Conservation (phyloP, 2,888 invertebrate genomes). For the Drosophila diplacantha region DNA sequence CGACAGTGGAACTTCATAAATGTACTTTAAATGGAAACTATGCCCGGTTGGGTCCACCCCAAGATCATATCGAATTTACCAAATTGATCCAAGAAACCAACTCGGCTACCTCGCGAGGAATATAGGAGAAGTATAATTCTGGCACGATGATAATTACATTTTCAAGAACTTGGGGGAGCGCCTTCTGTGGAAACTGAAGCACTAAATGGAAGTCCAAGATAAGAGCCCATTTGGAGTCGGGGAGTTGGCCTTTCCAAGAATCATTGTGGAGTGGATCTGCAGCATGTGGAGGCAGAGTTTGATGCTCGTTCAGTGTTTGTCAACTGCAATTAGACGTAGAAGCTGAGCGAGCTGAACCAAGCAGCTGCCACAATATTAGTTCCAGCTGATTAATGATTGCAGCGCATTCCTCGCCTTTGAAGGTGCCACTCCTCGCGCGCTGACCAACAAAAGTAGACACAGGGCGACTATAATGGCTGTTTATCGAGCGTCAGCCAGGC, state of each 20-base stretch:
- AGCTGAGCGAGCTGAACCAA: slow-evolving; percentile 2
- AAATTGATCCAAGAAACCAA: slow-evolving; percentile 55
- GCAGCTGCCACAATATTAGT: slow-evolving; percentile 53
- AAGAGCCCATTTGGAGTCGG: slow-evolving; percentile 34
- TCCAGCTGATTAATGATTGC: slow-evolving; percentile 65
- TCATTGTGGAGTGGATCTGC: slow-evolving; percentile 43
- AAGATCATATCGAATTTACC: slow-evolving; percentile 27
- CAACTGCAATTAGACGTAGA: slow-evolving; percentile 41
- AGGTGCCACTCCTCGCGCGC: slow-evolving; percentile 51
- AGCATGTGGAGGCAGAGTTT: slow-evolving; percentile 36
- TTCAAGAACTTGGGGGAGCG: slow-evolving; percentile 43
- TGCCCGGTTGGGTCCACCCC: slow-evolving; percentile 10
- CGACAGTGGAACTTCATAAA: slow-evolving; percentile 1
- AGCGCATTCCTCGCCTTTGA: slow-evolving; percentile 31
- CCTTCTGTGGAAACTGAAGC: slow-evolving; percentile 52
- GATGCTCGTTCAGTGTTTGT: slow-evolving; percentile 34
- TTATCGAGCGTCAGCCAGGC: slow-evolving; percentile 59
- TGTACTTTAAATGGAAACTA: slow-evolving; percentile 3
- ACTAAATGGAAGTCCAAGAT: slow-evolving; percentile 60
- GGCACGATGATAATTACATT: slow-evolving; percentile 63
- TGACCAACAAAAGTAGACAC: slow-evolving; percentile 36
- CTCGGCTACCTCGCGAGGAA: slow-evolving; percentile 8
- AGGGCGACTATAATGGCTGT: slow-evolving; percentile 48
- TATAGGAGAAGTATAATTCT: slow-evolving; percentile 39
- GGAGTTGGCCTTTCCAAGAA: slow-evolving; percentile 50